These are phyloP conservation scores for Botia almorhae DNA, from an alignment of 2,797 vertebrate species.

Conservation along the genomic window DNA sequence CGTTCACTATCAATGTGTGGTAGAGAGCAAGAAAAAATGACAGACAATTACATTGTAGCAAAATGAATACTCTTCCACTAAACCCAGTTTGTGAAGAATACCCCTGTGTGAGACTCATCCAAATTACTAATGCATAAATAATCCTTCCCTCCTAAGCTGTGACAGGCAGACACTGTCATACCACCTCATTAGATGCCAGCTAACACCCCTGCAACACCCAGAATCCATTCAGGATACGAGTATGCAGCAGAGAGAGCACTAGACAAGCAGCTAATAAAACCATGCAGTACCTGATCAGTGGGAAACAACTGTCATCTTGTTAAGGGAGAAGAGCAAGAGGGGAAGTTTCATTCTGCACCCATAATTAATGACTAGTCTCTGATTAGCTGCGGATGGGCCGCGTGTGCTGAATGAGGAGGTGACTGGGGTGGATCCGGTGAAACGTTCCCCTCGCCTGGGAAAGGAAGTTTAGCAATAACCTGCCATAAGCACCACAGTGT, in stretches of 20 bases:
- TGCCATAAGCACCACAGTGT: conserved; percentile 34
- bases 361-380: conserved; percentile 62
- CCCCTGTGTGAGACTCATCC: neutral
- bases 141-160: conserved; percentile 15
- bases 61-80: neutral
- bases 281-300: conserved; percentile 28
- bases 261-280: conserved; percentile 33
- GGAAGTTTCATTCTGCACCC: conserved; percentile 38
- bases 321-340: conserved; percentile 30
- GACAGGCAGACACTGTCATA: neutral
- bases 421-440: conserved; percentile 43
- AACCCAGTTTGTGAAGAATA: neutral
- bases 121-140: conserved; percentile 17
- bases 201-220: conserved; percentile 3
- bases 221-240: conserved; percentile 27
- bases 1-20: no score
- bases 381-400: conserved; percentile 59
- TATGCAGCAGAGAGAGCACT: conserved; percentile 4
- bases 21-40: neutral
- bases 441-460: conserved; percentile 21
- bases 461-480: conserved; percentile 43
- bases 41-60: no score
- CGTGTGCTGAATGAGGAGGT: conserved; percentile 42
- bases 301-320: conserved; percentile 51
- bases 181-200: conserved; percentile 7